Conservation (phyloP, 2,113 vertebrate genomes). For the Thamnaconus septentrionalis region DNA sequence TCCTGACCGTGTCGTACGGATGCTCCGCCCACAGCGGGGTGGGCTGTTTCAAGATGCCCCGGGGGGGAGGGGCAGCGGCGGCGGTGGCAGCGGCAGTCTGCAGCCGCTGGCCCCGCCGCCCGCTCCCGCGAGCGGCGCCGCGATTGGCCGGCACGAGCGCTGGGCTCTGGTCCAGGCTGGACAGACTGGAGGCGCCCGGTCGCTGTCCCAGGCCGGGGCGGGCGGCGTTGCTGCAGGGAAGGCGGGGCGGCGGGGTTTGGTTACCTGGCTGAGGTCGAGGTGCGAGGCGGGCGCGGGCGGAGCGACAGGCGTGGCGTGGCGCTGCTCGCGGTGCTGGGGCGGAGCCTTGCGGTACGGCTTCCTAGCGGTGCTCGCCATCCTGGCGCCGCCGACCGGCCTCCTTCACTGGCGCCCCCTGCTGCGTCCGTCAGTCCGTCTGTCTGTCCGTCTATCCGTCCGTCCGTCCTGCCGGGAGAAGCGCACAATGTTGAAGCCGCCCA, state of each 20-base stretch:
- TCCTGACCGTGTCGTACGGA: conserved; percentile 65
- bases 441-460: conserved; percentile 9
- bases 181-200: conserved; percentile 72
- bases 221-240: conserved; percentile 18
- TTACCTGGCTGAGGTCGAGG: conserved; percentile 82
- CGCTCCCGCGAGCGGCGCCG: background rate
- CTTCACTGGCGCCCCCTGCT: background rate
- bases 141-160: too few species aligned
- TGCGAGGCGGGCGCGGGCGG: conserved; percentile 66
- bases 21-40: conserved; percentile 27
- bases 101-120: background rate
- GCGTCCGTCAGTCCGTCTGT: too few species aligned
- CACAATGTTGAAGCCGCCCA: background rate
- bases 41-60: conserved; percentile 83
- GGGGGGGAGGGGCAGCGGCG: conserved; percentile 59
- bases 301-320: conserved; percentile 76
- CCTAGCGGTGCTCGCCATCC: conserved; percentile 87
- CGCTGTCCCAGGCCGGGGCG: conserved; percentile 66
- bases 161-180: conserved; percentile 58
- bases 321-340: conserved; percentile 91
- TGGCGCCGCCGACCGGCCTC: conserved; percentile 35
- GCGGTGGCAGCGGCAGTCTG: background rate
- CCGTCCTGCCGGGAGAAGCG: conserved; percentile 35
- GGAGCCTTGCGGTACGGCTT: conserved; percentile 98
- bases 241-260: conserved; percentile 13